These are phyloP conservation scores for Drosophila varians DNA, from an alignment of 1,140 invertebrate species.

Conservation along the genomic window DNA sequence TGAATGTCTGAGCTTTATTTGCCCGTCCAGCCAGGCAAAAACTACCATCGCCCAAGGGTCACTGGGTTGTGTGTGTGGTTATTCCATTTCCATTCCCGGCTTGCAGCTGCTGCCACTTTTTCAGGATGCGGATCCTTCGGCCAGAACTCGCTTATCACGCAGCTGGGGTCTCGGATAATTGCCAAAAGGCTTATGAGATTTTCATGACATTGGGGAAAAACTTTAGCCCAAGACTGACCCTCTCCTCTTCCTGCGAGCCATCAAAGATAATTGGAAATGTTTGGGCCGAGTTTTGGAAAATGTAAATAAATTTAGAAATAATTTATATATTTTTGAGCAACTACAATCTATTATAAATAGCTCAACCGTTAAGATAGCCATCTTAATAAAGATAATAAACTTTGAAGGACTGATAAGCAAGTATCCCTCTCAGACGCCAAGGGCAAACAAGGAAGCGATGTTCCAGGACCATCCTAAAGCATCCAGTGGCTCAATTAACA, in stretches of 20 bases:
- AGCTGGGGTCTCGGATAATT: conserved; percentile 59
- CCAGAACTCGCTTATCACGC: conserved; percentile 57
- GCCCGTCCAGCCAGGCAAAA: conserved; percentile 51
- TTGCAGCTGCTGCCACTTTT: conserved; percentile 38
- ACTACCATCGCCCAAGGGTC: conserved; percentile 52
- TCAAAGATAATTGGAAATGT: conserved; percentile 39
- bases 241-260: conserved; percentile 41
- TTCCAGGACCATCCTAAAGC: conserved; percentile 2
- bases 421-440: neutral
- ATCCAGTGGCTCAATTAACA: conserved; percentile 76
- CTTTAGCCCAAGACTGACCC: conserved; percentile 11
- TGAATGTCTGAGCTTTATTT: conserved; percentile 82
- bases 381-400: neutral
- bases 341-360: neutral
- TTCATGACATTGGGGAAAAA: conserved; percentile 14
- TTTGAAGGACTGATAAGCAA: neutral
- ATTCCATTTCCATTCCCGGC: conserved; percentile 24
- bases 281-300: conserved; percentile 1
- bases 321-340: neutral
- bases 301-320: neutral
- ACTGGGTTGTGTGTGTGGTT: conserved; percentile 13
- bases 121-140: conserved; percentile 21
- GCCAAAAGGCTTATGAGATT: conserved; percentile 52
- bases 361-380: neutral
- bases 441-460: conserved; percentile 7